Base-by-base conservation (phyloP, 2,113 vertebrate genomes). In the Panthera tigris region DNA sequence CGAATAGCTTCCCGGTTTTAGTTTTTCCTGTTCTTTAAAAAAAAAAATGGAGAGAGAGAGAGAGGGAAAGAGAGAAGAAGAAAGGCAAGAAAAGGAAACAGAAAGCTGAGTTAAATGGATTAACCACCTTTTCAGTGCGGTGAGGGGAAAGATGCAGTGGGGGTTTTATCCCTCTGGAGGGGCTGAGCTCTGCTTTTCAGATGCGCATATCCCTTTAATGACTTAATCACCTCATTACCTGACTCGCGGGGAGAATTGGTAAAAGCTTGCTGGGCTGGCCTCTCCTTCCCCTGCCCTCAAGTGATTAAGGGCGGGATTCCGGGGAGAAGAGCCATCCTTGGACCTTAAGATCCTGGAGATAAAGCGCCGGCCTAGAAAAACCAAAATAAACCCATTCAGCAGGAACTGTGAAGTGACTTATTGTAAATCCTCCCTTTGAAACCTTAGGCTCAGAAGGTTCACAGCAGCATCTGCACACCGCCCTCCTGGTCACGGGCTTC, bases 181-280 rank as follows among this genome's bases (percentile, higher is more conserved):
- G 98, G 98, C 98, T 99, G 99, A 98, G 98, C 97, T 97, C 97
- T 98, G 98, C 99, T 99, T 99, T 99, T 99, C 99, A 99, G 99
- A 99, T 98, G 98, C 93, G 84, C 98, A 97, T 98, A 98, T 98
- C 97, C 97, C 98, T 98, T 99, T 99, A 99, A 99, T 99, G 99
- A 99, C 99, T 99, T 99, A 99, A 99, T 99, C 99, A 98, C 99
- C 98, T 99, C 99, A 99, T 99, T 99, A 99, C 99, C 98, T 98
- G 98, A 99, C 98, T 99, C 99, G 99, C 99, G 98, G 99, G 99
- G 98, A 98, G 98, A 98, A 98, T 99, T 97, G 98, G 98, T 97
- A 98, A 98, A 98, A 97, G 99, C 99, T 97, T 98, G 98, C 98
- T 98, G 98, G 99, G 98, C 98, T 99, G 98, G 99, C 99, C 99